A percentile compares a stretch with the other conserved stretches of the same genome.
Evolutionary conservation across 2,888 invertebrate genomes (phyloP).

Genomic region (Anagyrus pseudococci): DNA sequence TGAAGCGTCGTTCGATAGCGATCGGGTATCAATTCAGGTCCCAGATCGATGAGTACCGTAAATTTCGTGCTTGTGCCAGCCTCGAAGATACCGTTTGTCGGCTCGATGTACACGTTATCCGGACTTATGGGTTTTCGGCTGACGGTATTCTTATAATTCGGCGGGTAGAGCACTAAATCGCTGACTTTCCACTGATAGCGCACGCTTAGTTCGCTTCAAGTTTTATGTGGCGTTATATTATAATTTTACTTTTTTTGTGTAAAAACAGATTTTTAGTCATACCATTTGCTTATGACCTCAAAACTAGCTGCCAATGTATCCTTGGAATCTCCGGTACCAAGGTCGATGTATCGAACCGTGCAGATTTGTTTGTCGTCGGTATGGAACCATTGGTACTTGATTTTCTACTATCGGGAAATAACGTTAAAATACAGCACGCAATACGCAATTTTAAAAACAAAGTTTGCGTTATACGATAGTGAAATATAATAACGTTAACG

Average conservation of each 20-base stretch:
- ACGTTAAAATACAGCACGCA: background rate
- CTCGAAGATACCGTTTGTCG: conserved; percentile 46
- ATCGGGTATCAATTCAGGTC: conserved; percentile 42
- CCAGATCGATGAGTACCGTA: conserved; percentile 46
- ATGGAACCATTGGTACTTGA: conserved; percentile 33
- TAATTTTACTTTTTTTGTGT: background rate
- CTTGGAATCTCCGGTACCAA: conserved; percentile 11
- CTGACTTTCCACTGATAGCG: conserved; percentile 52
- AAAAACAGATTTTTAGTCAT: background rate
- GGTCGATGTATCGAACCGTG: conserved; percentile 29
- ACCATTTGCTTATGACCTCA: conserved; percentile 26
- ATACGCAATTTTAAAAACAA: background rate
- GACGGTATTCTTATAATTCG: conserved; percentile 14
- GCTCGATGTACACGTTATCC: conserved; percentile 48
- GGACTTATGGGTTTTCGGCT: conserved; percentile 43
- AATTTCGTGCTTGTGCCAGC: conserved; percentile 51
- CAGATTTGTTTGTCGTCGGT: conserved; percentile 7
- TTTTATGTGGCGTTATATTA: background rate
- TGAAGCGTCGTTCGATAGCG: conserved; percentile 53
- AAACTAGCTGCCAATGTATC: background rate
- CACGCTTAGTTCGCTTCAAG: conserved; percentile 45
- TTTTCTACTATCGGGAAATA: conserved; percentile 16
- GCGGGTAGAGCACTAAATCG: conserved; percentile 6
- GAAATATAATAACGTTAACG: background rate
- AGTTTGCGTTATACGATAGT: background rate